Evolutionary conservation across 2,113 vertebrate species (phyloP), one percentile per base, ranked within the genome.

Genomic region (Murina feae): DNA sequence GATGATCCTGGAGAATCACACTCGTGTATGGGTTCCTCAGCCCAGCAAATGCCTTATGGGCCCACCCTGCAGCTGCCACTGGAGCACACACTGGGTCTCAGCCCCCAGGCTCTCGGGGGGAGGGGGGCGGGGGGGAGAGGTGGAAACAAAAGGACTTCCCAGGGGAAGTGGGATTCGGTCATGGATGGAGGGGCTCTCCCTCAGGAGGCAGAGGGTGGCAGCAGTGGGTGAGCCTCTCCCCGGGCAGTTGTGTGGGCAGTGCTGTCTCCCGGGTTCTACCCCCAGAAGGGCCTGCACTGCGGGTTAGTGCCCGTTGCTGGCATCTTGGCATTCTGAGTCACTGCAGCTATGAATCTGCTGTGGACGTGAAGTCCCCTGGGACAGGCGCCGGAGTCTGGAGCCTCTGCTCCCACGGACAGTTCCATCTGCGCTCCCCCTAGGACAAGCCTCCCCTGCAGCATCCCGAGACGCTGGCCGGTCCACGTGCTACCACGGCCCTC

Each of bases 261-360:
- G 4, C 10, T 9, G 28, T 58, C 49, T 0, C 58, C 65, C 0
- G 0, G 16, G 63, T 5, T 18, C 21, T 47, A 4, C 1, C 4
- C 39, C 65, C 18, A 7, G 25, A 9, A 47, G 23, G 78, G 32
- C 78, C 47, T 6, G 32, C 37, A 16, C 53, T 2, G 1, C 16
- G 32, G 17, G 8, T 28, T 20, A 16, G 21, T 12, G 37, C 84
- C 10, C 0, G 0, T 14, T 1, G 4, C 18, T 20, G 0, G 39
- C 60, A 4, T 25, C 86, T 17, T 4, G 39, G 49, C 18, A 21
- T 32, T 39, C 51, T 23, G 2, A 13, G 20, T 18, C 16, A 5
- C 18, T 12, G 30, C 0, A 12, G 28, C 55, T 85, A 20, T n/a
- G 90, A 25, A 2, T 23, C 42, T 39, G 25, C 4, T 32, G 0